These are phyloP conservation scores for Lutraria lutraria DNA, from an alignment of 2,888 invertebrate genomes.

Conservation along the genomic window DNA sequence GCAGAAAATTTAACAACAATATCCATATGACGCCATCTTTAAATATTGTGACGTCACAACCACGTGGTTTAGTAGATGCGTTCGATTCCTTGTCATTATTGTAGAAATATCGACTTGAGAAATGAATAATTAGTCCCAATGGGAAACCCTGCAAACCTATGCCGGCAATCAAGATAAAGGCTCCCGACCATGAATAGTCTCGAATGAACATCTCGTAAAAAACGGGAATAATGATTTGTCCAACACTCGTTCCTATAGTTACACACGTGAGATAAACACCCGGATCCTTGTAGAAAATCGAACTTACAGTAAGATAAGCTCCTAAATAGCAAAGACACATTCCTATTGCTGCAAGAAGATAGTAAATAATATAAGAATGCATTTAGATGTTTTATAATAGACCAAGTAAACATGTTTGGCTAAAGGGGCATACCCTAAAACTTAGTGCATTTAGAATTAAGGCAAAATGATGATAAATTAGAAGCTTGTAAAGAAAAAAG, in stretches of 20 bases:
- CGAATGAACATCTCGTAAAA: conserved; percentile 45
- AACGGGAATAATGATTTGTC: conserved; percentile 47
- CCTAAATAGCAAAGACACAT: conserved; percentile 45
- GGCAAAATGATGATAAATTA: too few relatives aligned
- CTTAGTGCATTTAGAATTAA: too few relatives aligned
- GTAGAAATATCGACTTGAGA: conserved; percentile 31
- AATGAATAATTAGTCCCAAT: conserved; percentile 44
- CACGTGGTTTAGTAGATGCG: not conserved
- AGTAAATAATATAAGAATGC: too few relatives aligned
- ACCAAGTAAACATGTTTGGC: too few relatives aligned
- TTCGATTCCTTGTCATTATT: not conserved
- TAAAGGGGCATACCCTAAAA: too few relatives aligned
- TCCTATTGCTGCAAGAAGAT: conserved; percentile 50
- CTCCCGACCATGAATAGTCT: conserved; percentile 48
- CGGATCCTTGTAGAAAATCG: conserved; percentile 48
- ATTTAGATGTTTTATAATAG: too few relatives aligned
- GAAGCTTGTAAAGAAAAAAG: too few relatives aligned
- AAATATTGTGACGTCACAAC: conserved; percentile 21
- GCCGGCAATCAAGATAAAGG: conserved; percentile 46
- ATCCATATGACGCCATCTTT: conserved; percentile 31
- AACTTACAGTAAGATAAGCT: conserved; percentile 39
- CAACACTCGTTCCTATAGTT: conserved; percentile 48
- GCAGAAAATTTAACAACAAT: conserved; percentile 18
- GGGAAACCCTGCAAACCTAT: conserved; percentile 49
- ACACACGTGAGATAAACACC: conserved; percentile 46